Evolutionary conservation across 2,888 invertebrate species (phyloP), one percentile per base, ranked within the genome.

Genomic region (Drymonia ruficornis): DNA sequence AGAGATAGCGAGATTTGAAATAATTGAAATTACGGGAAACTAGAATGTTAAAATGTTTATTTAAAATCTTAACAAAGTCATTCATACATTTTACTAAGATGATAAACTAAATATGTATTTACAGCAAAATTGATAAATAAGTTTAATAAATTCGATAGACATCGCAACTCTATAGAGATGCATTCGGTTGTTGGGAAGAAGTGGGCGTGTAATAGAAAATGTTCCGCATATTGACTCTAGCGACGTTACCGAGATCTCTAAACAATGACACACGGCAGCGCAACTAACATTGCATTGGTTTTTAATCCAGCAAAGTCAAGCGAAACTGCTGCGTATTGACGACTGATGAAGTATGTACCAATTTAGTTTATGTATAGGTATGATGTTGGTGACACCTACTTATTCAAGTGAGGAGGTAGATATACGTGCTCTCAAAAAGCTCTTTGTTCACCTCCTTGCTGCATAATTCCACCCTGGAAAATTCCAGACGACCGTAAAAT

Each of bases 181-280:
- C 58, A 53, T 59, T 65, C 66, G 71, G 81, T 83, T 83, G 81
- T 80, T 78, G 83, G 83, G 84, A 89, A 91, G 91, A 91, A 90
- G 91, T 89, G 91, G 91, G 91, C 91, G 91, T 91, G 91, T 91
- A 92, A 92, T 92, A 91, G 91, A 89, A 91, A 92, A 92, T 91
- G 91, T 92, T 91, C 91, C 91, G 91, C 91, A 91, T 92, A 92
- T 92, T 92, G 91, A 92, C 91, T 91, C 83, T 84, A 76, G 84
- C 85, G 84, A 84, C 84, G 82, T 83, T 82, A 76, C 76, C 78
- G 81, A 89, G 88, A 89, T 88, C 88, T 89, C 87, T 89, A 91
- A 91, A 91, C 91, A 89, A 89, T 88, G 88, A 87, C 88, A 84
- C 80, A 80, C 81, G 77, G 76, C 47, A 18, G 70, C 68, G 69